phyloP scores from a whole-genome alignment of 2,888 invertebrate species.

The Harpalus rufipes region DNA sequence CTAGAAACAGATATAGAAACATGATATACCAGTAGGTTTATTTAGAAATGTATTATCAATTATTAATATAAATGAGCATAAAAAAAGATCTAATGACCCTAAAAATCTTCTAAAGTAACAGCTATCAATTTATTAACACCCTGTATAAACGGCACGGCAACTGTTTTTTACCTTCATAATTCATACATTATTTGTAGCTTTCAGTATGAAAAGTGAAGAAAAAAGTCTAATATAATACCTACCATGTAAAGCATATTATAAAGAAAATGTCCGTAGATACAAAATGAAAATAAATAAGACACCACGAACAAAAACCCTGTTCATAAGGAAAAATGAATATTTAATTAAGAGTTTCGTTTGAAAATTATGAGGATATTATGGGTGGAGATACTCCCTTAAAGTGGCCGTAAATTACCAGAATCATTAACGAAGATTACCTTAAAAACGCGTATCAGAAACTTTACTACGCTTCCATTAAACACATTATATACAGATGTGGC shows the following conservation, averaged over 20 bases:
- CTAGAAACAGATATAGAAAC: neutral
- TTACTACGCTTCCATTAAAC: neutral
- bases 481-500: neutral
- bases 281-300: conserved; percentile 42
- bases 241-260: conserved; percentile 31
- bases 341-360: conserved; percentile 39
- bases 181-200: neutral
- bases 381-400: conserved; percentile 27
- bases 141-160: no score
- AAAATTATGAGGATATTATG: conserved; percentile 50
- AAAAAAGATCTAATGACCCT: no score
- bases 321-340: conserved; percentile 53
- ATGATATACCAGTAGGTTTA: neutral
- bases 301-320: conserved; percentile 37
- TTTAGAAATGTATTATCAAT: no score
- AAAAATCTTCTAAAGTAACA: no score
- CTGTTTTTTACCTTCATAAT: no score
- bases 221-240: conserved; percentile 24
- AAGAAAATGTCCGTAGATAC: conserved; percentile 12
- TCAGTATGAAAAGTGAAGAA: conserved; percentile 15
- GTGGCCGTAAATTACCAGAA: conserved; percentile 39
- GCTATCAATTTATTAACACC: no score
- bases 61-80: no score
- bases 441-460: conserved; percentile 27
- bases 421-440: conserved; percentile 49